Percentiles rank a stretch among this genome's conserved stretches.
phyloP scores from a whole-genome alignment of 2,113 vertebrate species.

The Danio rerio region DNA sequence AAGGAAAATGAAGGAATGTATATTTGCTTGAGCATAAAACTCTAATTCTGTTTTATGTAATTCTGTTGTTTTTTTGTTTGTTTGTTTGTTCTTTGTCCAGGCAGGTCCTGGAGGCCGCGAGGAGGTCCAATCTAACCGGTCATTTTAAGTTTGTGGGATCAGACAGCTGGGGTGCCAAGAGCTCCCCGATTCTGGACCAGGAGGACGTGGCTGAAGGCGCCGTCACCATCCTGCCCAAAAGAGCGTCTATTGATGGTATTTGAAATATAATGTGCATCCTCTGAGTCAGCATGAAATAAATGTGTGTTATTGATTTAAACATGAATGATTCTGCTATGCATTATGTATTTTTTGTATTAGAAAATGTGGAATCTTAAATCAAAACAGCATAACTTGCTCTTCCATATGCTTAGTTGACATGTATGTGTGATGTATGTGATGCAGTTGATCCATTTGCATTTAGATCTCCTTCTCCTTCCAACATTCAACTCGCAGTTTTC shows the following conservation, averaged over 20 bases:
- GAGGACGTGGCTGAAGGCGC: constrained; percentile 86
- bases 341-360: neutral
- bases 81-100: too few relatives aligned
- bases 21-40: too few relatives aligned
- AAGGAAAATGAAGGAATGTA: too few relatives aligned
- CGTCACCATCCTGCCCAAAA: constrained; percentile 87
- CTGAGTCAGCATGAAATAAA: neutral
- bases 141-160: constrained; percentile 93
- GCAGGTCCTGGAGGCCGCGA: constrained; percentile 83
- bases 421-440: too few relatives aligned
- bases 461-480: neutral
- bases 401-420: neutral
- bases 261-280: constrained; percentile 1
- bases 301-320: neutral
- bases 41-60: too few relatives aligned
- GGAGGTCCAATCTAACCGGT: constrained; percentile 83
- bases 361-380: neutral
- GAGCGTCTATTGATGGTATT: constrained; percentile 84
- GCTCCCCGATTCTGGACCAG: constrained; percentile 81
- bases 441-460: too few relatives aligned
- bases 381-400: neutral
- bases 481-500: neutral
- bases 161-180: constrained; percentile 93
- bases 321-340: neutral
- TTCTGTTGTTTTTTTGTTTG: too few relatives aligned